Percentiles rank a stretch among this genome's conserved stretches.
These are phyloP conservation scores for Euschistus heros DNA, from an alignment of 1,140 invertebrate genomes.

Conservation along the genomic window DNA sequence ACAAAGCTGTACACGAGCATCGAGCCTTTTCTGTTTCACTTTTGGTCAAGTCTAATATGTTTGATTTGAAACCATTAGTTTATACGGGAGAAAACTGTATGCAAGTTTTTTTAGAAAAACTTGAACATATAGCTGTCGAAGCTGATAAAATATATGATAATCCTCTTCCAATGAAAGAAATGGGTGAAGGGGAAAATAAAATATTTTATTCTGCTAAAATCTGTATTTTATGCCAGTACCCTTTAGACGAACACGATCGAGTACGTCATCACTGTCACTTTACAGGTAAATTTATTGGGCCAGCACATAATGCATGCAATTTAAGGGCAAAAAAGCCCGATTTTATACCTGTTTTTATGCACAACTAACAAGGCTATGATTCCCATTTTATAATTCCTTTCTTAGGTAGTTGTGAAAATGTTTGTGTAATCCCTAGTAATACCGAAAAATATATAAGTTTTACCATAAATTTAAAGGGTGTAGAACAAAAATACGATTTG, in stretches of 20 bases:
- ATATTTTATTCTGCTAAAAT: background rate
- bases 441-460: background rate
- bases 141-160: background rate
- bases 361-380: slow-evolving; percentile 7
- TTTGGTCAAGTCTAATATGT: background rate
- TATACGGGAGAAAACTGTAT: slow-evolving; percentile 1
- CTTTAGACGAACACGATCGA: background rate
- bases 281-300: background rate
- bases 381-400: slow-evolving; percentile 1
- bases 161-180: background rate
- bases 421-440: background rate
- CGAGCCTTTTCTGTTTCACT: background rate
- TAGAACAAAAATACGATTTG: background rate
- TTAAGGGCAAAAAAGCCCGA: background rate
- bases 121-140: background rate
- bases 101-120: background rate
- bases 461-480: background rate
- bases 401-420: background rate
- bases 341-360: slow-evolving; percentile 10
- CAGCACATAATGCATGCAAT: slow-evolving; percentile 10
- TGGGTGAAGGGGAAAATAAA: background rate
- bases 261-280: slow-evolving; percentile 3
- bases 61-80: background rate
- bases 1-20: background rate
- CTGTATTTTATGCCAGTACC: background rate